Percentiles rank a stretch among this genome's conserved stretches.
These are phyloP conservation scores for Drosophila macrospina DNA, from an alignment of 2,888 invertebrate species.

Conservation along the genomic window DNA sequence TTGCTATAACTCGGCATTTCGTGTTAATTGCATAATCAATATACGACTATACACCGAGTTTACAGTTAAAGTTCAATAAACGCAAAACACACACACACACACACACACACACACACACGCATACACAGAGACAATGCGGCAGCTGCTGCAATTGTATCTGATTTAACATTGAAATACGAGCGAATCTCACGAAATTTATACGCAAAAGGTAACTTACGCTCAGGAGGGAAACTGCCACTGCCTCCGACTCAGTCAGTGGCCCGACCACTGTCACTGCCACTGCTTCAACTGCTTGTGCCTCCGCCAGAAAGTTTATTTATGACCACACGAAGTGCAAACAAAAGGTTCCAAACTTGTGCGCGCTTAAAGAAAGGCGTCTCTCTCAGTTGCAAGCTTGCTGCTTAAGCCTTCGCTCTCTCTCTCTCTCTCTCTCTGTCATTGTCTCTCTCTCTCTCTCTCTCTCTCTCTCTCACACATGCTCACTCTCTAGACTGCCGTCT, in stretches of 20 bases:
- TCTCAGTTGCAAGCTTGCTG: conserved; percentile 40
- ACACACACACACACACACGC: background rate
- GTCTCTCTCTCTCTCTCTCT: background rate
- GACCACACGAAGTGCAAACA: conserved; percentile 58
- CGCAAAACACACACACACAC: conserved; percentile 47
- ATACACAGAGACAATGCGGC: background rate
- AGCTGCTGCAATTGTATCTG: conserved; percentile 33
- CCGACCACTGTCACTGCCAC: conserved; percentile 10
- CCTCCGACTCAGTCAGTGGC: conserved; percentile 1
- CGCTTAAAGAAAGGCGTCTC: conserved; percentile 32
- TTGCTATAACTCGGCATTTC: conserved; percentile 51
- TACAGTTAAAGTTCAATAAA: conserved; percentile 75
- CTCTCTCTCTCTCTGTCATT: background rate
- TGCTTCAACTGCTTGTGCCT: conserved; percentile 6
- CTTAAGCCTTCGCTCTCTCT: conserved; percentile 45
- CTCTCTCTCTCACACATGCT: no score
- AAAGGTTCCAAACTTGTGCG: conserved; percentile 35
- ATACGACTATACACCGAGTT: conserved; percentile 46
- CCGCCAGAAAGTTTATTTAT: conserved; percentile 59
- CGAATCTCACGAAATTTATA: conserved; percentile 58
- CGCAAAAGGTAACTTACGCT: conserved; percentile 44
- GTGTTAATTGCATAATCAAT: conserved; percentile 78
- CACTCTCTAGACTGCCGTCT: conserved; percentile 20
- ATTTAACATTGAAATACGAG: conserved; percentile 59
- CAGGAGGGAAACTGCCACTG: conserved; percentile 7